These are phyloP conservation scores for Phrynocephalus vlangalii DNA, from an alignment of 2,797 vertebrate species.

Conservation along the genomic window DNA sequence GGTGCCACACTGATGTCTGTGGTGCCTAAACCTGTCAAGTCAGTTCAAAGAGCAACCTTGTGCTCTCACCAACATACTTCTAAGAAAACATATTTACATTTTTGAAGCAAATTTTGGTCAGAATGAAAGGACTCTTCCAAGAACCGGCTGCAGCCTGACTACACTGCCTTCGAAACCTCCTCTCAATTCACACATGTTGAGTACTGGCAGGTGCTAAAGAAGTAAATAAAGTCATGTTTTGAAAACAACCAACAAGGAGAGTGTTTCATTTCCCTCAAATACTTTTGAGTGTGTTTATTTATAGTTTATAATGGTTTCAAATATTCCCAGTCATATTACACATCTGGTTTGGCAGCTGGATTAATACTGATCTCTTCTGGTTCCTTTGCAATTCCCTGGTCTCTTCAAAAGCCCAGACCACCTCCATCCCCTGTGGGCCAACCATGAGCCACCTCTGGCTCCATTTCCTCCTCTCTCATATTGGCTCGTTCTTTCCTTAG, in stretches of 20 bases:
- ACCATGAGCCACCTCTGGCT: neutral
- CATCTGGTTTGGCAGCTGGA: neutral
- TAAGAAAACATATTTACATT: neutral
- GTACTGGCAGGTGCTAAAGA: neutral
- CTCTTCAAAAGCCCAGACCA: neutral
- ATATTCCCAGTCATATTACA: neutral
- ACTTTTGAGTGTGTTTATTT: neutral
- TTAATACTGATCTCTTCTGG: neutral
- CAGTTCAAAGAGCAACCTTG: neutral
- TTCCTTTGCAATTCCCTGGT: neutral
- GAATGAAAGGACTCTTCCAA: neutral
- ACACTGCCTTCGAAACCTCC: neutral
- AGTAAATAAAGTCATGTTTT: conserved; percentile 3
- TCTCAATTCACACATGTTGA: neutral
- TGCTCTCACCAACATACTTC: neutral
- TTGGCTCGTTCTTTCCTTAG: neutral
- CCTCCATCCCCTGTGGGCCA: neutral
- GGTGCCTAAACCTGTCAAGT: neutral
- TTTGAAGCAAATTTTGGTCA: neutral
- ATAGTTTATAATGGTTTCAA: neutral
- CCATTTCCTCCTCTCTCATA: neutral
- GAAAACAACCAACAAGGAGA: neutral
- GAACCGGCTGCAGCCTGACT: neutral
- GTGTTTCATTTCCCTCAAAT: conserved; percentile 9
- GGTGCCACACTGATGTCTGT: neutral